Conservation (phyloP, 2,888 invertebrate genomes). For the Dicyrtomina minuta region DNA sequence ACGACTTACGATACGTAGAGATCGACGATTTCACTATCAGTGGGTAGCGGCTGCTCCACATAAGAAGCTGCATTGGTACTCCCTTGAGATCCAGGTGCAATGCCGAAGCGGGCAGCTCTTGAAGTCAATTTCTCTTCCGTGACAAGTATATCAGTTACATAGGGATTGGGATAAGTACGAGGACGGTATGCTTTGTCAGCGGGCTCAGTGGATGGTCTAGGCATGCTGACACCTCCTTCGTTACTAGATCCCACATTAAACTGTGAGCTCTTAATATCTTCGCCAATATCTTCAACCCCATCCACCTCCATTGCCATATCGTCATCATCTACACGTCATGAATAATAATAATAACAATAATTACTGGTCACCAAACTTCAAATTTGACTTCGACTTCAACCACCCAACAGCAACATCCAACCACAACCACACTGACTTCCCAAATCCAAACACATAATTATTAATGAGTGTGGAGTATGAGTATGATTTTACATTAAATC, state of each 20-base stretch:
- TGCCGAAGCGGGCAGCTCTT: constrained; percentile 47
- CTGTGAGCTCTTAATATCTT: not conserved
- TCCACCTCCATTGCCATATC: constrained; percentile 31
- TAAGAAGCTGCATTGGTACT: too few relatives aligned
- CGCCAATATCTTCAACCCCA: constrained; percentile 24
- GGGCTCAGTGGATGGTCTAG: not conserved
- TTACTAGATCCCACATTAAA: constrained; percentile 3
- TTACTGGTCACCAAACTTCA: too few relatives aligned
- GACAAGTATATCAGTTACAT: constrained; percentile 34
- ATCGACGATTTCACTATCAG: constrained; percentile 12
- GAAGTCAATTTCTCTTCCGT: constrained; percentile 40
- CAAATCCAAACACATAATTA: too few relatives aligned
- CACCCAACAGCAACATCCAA: too few relatives aligned
- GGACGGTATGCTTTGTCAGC: constrained; percentile 25
- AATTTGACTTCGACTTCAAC: too few relatives aligned
- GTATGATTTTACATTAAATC: not conserved
- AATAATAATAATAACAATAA: not conserved
- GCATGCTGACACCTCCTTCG: not conserved
- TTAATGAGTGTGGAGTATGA: too few relatives aligned
- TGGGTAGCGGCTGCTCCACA: constrained; percentile 16
- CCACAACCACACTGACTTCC: too few relatives aligned
- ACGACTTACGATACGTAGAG: constrained; percentile 15
- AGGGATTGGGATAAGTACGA: constrained; percentile 46
- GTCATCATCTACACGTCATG: constrained; percentile 1
- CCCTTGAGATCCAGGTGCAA: constrained; percentile 3